phyloP scores from a whole-genome alignment of 2,888 invertebrate genomes.

The Hesperia comma region DNA sequence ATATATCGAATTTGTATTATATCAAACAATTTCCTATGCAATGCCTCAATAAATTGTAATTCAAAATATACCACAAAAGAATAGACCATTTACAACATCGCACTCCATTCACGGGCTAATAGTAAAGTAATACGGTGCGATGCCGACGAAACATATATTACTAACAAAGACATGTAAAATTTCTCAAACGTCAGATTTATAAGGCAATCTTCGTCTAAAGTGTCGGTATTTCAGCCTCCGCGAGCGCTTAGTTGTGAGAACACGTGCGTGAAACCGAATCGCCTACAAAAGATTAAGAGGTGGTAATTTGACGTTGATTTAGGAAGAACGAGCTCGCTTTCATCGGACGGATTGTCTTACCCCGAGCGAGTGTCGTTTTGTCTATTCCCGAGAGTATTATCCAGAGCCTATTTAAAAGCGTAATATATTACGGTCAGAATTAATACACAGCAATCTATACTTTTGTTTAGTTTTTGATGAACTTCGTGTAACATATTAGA shows the following conservation, averaged over 20 bases:
- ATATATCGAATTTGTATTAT: slow-evolving; percentile 44
- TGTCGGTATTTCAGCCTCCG: slow-evolving; percentile 64
- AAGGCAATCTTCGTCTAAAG: slow-evolving; percentile 60
- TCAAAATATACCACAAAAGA: slow-evolving; percentile 60
- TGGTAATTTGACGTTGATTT: slow-evolving; percentile 84
- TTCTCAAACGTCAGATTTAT: slow-evolving; percentile 78
- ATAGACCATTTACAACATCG: slow-evolving; percentile 70
- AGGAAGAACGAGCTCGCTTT: slow-evolving; percentile 69
- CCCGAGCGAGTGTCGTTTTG: slow-evolving; percentile 59
- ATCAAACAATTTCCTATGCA: slow-evolving; percentile 47
- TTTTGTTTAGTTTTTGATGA: slow-evolving; percentile 13
- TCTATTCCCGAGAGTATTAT: slow-evolving; percentile 47
- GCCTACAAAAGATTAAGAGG: slow-evolving; percentile 79
- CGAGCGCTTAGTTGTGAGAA: slow-evolving; percentile 55
- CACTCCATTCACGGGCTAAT: slow-evolving; percentile 66
- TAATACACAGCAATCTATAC: slow-evolving; percentile 52
- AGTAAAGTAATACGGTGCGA: slow-evolving; percentile 70
- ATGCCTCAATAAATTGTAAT: slow-evolving; percentile 63
- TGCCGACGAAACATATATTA: slow-evolving; percentile 66
- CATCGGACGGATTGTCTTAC: slow-evolving; percentile 76
- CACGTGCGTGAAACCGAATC: slow-evolving; percentile 80
- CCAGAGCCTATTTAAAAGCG: slow-evolving; percentile 51
- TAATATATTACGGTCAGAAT: slow-evolving; percentile 63
- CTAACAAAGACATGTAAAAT: slow-evolving; percentile 79
- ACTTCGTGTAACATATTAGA: background rate